Conservation (phyloP, 2,113 vertebrate genomes). For the Lichenostomus cassidix region DNA sequence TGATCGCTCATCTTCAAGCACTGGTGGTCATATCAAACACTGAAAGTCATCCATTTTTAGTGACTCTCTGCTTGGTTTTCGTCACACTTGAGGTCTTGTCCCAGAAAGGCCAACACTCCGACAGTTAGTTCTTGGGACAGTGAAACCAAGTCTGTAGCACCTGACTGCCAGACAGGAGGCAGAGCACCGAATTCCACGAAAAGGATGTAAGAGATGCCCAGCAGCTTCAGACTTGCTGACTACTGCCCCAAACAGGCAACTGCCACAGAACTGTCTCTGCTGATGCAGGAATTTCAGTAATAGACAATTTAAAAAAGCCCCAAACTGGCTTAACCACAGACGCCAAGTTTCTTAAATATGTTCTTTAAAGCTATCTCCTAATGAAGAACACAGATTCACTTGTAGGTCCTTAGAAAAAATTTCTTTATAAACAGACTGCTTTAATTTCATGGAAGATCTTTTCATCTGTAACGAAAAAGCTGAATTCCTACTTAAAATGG, state of each 20-base stretch:
- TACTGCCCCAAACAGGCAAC: not conserved
- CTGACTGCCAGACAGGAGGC: not conserved
- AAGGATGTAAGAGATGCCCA: not conserved
- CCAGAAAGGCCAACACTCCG: not conserved
- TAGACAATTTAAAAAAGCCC: not conserved
- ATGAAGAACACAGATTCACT: not conserved
- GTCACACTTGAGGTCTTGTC: not conserved
- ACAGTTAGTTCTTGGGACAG: not conserved
- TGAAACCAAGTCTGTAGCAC: not conserved
- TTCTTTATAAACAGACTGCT: not conserved
- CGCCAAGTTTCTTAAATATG: not conserved
- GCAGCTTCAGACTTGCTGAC: not conserved
- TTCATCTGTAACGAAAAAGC: not conserved
- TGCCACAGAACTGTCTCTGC: not conserved
- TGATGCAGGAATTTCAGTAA: not conserved
- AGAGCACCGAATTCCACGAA: not conserved
- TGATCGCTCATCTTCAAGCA: not conserved
- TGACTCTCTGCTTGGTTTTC: not conserved
- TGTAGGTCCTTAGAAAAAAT: not conserved
- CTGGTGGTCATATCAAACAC: not conserved
- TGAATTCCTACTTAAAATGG: not conserved
- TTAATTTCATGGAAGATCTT: not conserved
- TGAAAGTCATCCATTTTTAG: not conserved
- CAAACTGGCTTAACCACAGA: not conserved
- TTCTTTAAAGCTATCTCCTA: constrained; percentile 15